A percentile compares a stretch with the other conserved stretches of the same genome.
phyloP scores from a whole-genome alignment of 2,888 invertebrate species.

The Eilema caniola region DNA sequence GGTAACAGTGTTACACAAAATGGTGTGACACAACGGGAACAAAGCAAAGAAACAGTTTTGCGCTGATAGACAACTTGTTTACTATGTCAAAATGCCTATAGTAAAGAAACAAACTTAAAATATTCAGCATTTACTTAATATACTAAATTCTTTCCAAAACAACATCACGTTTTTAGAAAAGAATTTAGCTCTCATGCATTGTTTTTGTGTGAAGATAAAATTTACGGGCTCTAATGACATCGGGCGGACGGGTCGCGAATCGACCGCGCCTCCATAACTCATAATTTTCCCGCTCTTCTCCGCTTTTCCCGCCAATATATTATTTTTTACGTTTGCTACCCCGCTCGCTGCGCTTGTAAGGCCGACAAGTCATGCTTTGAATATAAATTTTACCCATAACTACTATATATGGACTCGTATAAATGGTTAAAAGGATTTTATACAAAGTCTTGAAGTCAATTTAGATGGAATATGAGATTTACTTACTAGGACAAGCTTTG shows the following conservation, averaged over 20 bases:
- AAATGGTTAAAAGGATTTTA: slow-evolving; percentile 45
- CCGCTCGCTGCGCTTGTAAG: slow-evolving; percentile 50
- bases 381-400: slow-evolving; percentile 56
- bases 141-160: neutral
- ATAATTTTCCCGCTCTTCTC: slow-evolving; percentile 76
- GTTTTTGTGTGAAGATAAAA: slow-evolving; percentile 62
- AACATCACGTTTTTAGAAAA: slow-evolving; percentile 1
- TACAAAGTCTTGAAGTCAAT: slow-evolving; percentile 27
- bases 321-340: slow-evolving; percentile 62
- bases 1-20: too few relatives aligned
- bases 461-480: slow-evolving; percentile 42
- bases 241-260: slow-evolving; percentile 65
- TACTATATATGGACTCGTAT: slow-evolving; percentile 39
- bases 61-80: too few relatives aligned
- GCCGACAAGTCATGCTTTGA: slow-evolving; percentile 55
- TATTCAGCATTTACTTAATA: too few relatives aligned
- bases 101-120: too few relatives aligned
- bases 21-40: too few relatives aligned
- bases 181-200: slow-evolving; percentile 23
- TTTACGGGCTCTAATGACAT: slow-evolving; percentile 76
- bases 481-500: slow-evolving; percentile 30
- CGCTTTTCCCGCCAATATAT: slow-evolving; percentile 69
- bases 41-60: too few relatives aligned
- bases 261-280: slow-evolving; percentile 72
- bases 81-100: too few relatives aligned